A percentile compares a stretch with the other conserved stretches of the same genome.
Conservation (phyloP, 2,113 vertebrate species). For the Scopus umbretta region DNA sequence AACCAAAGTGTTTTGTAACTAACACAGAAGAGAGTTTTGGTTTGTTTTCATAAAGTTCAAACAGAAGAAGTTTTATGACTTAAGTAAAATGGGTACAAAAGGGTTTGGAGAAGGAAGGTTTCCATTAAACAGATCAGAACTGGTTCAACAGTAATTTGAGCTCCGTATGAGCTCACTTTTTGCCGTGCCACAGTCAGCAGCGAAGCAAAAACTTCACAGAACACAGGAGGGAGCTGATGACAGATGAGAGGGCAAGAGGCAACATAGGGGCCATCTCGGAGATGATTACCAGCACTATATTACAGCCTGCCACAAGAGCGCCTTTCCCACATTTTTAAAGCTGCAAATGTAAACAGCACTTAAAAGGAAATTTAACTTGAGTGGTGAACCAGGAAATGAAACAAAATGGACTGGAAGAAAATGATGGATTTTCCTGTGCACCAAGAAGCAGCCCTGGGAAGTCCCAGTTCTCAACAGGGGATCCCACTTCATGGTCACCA, state of each 20-base stretch:
- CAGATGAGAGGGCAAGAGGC: slow-evolving; percentile 13
- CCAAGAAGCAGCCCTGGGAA: background rate
- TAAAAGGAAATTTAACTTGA: background rate
- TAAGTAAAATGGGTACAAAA: background rate
- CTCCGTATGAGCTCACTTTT: background rate
- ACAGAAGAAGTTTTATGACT: background rate
- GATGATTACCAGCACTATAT: background rate
- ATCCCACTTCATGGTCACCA: background rate
- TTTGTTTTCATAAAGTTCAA: slow-evolving; percentile 35
- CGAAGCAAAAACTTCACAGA: background rate
- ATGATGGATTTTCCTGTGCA: background rate
- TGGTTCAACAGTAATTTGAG: slow-evolving; percentile 26
- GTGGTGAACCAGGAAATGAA: background rate
- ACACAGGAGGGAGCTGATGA: background rate
- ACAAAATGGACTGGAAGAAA: background rate
- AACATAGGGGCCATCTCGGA: background rate
- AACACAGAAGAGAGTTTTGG: background rate
- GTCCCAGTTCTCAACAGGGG: background rate
- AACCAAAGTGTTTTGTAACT: background rate
- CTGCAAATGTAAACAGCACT: background rate
- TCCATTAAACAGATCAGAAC: slow-evolving; percentile 40
- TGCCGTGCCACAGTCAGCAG: background rate
- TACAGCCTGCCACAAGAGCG: background rate
- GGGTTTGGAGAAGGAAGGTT: slow-evolving; percentile 29
- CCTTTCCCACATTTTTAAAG: background rate